phyloP scores from a whole-genome alignment of 2,113 vertebrate species.

The Pseudorasbora parva region DNA sequence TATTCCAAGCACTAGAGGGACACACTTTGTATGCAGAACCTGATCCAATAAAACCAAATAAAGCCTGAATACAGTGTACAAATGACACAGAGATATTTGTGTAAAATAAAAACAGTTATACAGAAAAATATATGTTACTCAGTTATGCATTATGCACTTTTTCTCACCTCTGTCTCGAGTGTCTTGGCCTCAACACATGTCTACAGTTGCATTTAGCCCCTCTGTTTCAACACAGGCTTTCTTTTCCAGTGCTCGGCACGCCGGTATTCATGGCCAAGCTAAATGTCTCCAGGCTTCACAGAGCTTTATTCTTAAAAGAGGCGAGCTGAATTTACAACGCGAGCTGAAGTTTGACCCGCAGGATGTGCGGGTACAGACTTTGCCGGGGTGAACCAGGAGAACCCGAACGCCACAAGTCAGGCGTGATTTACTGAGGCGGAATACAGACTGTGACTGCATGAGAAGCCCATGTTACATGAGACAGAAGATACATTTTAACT shows the following conservation, averaged over 20 bases:
- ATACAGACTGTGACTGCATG: constrained; percentile 26
- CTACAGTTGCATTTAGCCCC: constrained; percentile 50
- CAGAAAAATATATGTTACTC: neutral
- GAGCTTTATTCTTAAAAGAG: constrained; percentile 38
- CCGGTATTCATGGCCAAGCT: constrained; percentile 33
- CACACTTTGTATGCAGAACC: constrained; percentile 22
- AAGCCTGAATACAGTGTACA: neutral
- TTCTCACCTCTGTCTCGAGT: constrained; percentile 39
- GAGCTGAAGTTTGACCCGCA: constrained; percentile 38
- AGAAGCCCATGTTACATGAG: constrained; percentile 39
- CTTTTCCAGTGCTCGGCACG: constrained; percentile 18
- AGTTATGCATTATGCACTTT: constrained; percentile 44
- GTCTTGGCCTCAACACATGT: constrained; percentile 20
- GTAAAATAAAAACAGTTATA: neutral
- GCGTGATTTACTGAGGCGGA: constrained; percentile 47
- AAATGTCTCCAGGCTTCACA: constrained; percentile 44
- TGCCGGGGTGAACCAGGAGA: constrained; percentile 36
- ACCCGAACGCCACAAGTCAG: constrained; percentile 38
- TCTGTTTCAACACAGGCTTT: constrained; percentile 49
- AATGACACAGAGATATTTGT: constrained; percentile 14
- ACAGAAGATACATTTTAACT: constrained; percentile 49
- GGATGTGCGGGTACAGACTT: constrained; percentile 34
- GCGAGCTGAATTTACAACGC: constrained; percentile 42
- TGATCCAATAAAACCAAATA: constrained; percentile 26
- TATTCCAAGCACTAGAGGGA: neutral